These are phyloP conservation scores for Lates japonicus DNA, from an alignment of 2,797 vertebrate species.

Conservation along the genomic window DNA sequence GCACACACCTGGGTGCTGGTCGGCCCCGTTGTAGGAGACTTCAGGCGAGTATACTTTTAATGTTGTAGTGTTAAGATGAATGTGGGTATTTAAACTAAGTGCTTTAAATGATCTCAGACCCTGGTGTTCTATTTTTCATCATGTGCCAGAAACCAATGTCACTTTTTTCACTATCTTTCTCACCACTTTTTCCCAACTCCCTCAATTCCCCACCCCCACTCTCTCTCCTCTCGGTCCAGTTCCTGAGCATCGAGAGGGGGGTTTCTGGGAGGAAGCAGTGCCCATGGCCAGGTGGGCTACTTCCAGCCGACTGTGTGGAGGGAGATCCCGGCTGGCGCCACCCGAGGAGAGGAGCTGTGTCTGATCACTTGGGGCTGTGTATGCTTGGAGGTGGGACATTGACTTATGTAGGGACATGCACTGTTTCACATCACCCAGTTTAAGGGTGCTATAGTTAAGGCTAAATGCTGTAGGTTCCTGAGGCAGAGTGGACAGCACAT, in stretches of 20 bases:
- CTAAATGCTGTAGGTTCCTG: slow-evolving; percentile 27
- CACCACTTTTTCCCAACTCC: too few species aligned
- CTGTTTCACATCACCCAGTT: slow-evolving; percentile 34
- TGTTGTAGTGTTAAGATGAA: not conserved
- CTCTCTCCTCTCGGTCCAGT: slow-evolving; percentile 79
- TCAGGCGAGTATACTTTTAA: not conserved
- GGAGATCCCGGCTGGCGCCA: slow-evolving; percentile 90
- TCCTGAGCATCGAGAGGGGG: slow-evolving; percentile 95
- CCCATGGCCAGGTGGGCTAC: slow-evolving; percentile 94
- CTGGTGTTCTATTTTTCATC: not conserved
- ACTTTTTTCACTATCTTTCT: not conserved
- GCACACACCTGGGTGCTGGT: not conserved
- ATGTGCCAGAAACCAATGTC: not conserved
- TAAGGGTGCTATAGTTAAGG: slow-evolving; percentile 10
- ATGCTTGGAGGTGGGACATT: slow-evolving; percentile 16
- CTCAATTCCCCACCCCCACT: not conserved
- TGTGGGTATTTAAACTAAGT: slow-evolving; percentile 19
- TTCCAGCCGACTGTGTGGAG: slow-evolving; percentile 96
- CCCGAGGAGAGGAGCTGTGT: slow-evolving; percentile 92
- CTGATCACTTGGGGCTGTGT: not conserved
- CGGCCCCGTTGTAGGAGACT: not conserved
- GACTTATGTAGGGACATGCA: slow-evolving; percentile 54
- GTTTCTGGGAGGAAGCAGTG: slow-evolving; percentile 98
- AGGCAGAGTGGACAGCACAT: slow-evolving; percentile 41
- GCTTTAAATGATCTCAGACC: slow-evolving; percentile 6